Conservation (phyloP, 2,888 invertebrate genomes). For the Temnothorax rugatulus region DNA sequence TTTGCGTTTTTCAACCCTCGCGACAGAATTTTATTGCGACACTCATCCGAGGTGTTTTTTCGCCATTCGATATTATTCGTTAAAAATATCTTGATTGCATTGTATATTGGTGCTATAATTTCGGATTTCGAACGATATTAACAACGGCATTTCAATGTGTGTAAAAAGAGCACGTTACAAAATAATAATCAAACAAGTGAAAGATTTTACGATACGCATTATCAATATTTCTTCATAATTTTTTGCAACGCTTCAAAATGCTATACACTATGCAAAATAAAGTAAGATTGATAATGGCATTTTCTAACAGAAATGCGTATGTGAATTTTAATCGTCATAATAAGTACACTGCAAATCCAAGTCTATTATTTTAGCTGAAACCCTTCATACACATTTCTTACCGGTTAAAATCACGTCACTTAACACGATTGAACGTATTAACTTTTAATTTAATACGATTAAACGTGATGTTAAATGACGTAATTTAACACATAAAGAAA, state of each 20-base stretch:
- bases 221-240: not conserved
- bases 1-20: conserved; percentile 31
- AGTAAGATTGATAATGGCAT: not conserved
- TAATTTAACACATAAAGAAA: too few relatives aligned
- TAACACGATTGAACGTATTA: too few relatives aligned
- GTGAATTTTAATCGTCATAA: too few relatives aligned
- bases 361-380: too few relatives aligned
- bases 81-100: not conserved
- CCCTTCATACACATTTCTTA: too few relatives aligned
- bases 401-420: too few relatives aligned
- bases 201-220: not conserved
- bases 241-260: not conserved
- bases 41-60: not conserved
- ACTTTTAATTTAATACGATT: too few relatives aligned
- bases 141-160: not conserved
- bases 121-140: not conserved
- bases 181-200: not conserved
- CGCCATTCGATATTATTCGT: conserved; percentile 16
- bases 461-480: too few relatives aligned
- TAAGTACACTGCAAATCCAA: too few relatives aligned
- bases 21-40: conserved; percentile 25
- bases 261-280: not conserved
- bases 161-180: not conserved
- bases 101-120: not conserved
- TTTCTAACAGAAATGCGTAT: not conserved